Percentiles rank a stretch among this genome's conserved stretches.
phyloP scores from a whole-genome alignment of 2,113 vertebrate species.

The Spilogale gracilis region DNA sequence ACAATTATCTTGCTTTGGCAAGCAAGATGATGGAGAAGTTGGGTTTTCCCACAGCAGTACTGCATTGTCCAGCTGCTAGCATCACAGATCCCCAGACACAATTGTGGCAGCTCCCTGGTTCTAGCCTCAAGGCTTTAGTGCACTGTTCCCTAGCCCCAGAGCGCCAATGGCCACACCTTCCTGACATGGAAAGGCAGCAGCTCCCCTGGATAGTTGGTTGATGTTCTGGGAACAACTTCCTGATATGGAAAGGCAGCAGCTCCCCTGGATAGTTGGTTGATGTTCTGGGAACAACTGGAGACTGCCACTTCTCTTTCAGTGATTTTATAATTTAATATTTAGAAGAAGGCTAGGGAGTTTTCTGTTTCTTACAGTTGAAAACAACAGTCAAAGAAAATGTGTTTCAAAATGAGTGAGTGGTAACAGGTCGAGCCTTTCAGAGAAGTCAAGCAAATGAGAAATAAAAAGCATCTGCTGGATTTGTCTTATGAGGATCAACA shows the following conservation, averaged over 20 bases:
- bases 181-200: neutral
- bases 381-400: neutral
- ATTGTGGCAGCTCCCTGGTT: neutral
- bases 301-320: neutral
- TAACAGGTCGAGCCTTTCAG: neutral
- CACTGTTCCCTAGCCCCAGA: neutral
- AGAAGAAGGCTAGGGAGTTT: neutral
- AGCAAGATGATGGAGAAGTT: neutral
- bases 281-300: neutral
- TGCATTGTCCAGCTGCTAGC: neutral
- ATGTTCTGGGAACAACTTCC: neutral
- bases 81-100: neutral
- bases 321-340: neutral
- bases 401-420: neutral
- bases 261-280: neutral
- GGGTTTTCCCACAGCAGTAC: neutral
- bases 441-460: neutral
- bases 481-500: neutral
- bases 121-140: neutral
- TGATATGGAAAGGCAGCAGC: neutral
- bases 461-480: neutral
- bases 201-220: neutral
- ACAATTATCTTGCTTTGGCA: neutral
- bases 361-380: neutral
- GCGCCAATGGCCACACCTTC: neutral